These are phyloP conservation scores for Netelia virgata DNA, from an alignment of 2,888 invertebrate species.

Conservation along the genomic window DNA sequence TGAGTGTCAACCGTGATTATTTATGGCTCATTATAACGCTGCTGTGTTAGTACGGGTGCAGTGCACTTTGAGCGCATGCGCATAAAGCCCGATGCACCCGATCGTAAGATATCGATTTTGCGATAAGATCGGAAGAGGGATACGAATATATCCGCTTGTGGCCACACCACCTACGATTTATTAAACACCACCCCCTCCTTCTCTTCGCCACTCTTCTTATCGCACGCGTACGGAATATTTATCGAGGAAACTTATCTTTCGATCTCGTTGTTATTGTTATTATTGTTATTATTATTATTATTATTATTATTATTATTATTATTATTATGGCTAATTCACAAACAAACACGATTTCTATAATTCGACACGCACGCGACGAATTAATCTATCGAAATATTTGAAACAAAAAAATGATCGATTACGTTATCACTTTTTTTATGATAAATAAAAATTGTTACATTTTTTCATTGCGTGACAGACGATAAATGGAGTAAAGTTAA, in stretches of 20 bases:
- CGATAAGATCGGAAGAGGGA: conserved; percentile 77
- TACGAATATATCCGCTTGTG: conserved; percentile 73
- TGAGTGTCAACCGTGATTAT: conserved; percentile 77
- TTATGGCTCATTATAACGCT: conserved; percentile 82
- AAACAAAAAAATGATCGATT: too few relatives aligned
- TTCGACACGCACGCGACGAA: neutral
- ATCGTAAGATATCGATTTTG: conserved; percentile 74
- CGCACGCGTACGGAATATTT: neutral
- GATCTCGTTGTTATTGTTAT: conserved; percentile 2
- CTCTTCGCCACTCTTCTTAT: conserved; percentile 10
- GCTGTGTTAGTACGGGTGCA: conserved; percentile 68
- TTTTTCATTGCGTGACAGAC: too few relatives aligned
- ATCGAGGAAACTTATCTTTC: neutral
- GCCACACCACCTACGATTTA: conserved; percentile 79
- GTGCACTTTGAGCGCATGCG: conserved; percentile 38
- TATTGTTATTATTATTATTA: too few relatives aligned
- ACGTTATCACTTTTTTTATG: too few relatives aligned
- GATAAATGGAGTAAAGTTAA: too few relatives aligned
- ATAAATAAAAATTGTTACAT: too few relatives aligned
- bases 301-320: too few relatives aligned
- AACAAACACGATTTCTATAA: neutral
- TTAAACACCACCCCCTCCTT: conserved; percentile 65
- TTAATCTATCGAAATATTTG: too few relatives aligned
- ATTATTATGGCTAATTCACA: neutral
- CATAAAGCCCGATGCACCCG: conserved; percentile 64